Evolutionary conservation across 2,888 invertebrate species (phyloP), one percentile per base, ranked within the genome.

Genomic region (Sipha maydis): DNA sequence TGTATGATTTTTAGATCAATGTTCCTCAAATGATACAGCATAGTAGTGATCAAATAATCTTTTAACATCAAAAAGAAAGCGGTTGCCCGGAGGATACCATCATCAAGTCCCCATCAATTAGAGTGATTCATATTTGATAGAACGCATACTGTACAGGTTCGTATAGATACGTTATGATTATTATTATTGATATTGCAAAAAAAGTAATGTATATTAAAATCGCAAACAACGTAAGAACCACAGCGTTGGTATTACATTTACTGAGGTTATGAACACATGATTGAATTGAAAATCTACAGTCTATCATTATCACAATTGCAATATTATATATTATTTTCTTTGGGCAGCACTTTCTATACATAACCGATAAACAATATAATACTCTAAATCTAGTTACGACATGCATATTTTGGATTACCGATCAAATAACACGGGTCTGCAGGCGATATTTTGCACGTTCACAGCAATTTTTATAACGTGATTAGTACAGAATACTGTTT

Each of bases 221-320:
- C 69, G 69, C 78, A 31, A 67, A 85, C 28, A 61, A 25, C 4
- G 38, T 28, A 41, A 67, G 31, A n/a, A 77, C 3, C 61, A 77
- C 84, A 28, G 38, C 77, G 67, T 67, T n/a, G 31, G n/a, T 76
- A 71, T 31, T 83, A 76, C 41, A 84, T 9, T 75, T 4, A 56
- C 61, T 48, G 48, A 76, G 19, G 56, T 84, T 71, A 38, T 75
- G 41, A 78, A 69, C 61, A 78, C 34, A 48, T 48, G 69, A 78
- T 85, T 34, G 69, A 78, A 77, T 69, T 54, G 31, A 34, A 69
- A 78, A 69, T 48, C 9, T 17, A 28, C 19, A 83, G 77, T n/a
- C 85, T 78, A 85, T 69, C 85, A 85, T 85, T 78, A 85, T 85
- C 19, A 69, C 48, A 85, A 77, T 31, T 31, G 67, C 69, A 85